Percentiles rank a stretch among this genome's conserved stretches.
These are phyloP conservation scores for Sogatella furcifera DNA, from an alignment of 1,140 invertebrate genomes.

Conservation along the genomic window DNA sequence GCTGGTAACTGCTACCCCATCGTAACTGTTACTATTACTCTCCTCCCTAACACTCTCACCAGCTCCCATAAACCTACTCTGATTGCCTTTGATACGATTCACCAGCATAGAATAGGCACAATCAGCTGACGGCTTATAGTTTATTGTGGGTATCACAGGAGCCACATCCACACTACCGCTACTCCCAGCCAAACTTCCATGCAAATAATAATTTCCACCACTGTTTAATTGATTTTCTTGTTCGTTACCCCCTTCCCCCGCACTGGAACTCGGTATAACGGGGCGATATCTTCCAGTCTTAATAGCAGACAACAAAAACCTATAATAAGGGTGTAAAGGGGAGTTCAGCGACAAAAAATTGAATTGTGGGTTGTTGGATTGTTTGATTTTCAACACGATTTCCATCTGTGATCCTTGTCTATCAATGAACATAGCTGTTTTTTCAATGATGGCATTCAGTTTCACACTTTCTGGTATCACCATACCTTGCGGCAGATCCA, in stretches of 20 bases:
- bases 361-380: constrained; percentile 87
- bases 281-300: constrained; percentile 62
- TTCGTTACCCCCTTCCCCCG: constrained; percentile 6
- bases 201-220: constrained; percentile 54
- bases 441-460: constrained; percentile 89
- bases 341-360: constrained; percentile 83
- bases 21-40: not conserved
- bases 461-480: constrained; percentile 82
- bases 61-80: constrained; percentile 7
- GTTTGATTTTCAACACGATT: constrained; percentile 94
- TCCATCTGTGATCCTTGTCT: constrained; percentile 95
- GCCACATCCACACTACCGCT: constrained; percentile 33
- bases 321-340: constrained; percentile 81
- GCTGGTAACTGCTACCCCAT: not conserved
- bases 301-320: constrained; percentile 66
- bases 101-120: constrained; percentile 77
- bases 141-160: constrained; percentile 52
- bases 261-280: constrained; percentile 4
- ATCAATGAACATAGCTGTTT: constrained; percentile 90
- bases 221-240: constrained; percentile 3
- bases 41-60: too few species aligned
- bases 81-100: constrained; percentile 67
- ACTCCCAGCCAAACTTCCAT: constrained; percentile 59
- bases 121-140: constrained; percentile 67
- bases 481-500: constrained; percentile 63